Evolutionary conservation across 2,888 invertebrate genomes (phyloP), one percentile per base, ranked within the genome.

Genomic region (Rapana venosa): DNA sequence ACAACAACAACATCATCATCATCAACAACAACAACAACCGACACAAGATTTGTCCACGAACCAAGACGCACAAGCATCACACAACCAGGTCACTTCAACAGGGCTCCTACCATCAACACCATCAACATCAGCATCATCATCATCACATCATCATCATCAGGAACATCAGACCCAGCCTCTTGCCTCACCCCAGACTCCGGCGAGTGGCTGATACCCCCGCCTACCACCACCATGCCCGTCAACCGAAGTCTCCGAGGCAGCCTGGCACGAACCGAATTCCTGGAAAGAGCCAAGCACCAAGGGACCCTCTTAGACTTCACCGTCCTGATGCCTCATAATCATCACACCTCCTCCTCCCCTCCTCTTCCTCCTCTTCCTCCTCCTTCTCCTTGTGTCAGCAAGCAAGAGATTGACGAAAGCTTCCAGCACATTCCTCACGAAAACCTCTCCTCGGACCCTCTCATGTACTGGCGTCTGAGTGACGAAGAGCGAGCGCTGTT

Each of bases 401-500:
- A 58, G 58, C 83, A 30, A 8, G 79, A 79, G 32, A 35, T 79
- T 35, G 86, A 66, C 66, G 35, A 17, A 11, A 66, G 30, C 35
- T 87, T 90, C 66, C 83, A 66, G 56, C 91, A 84, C 74, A 84
- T 92, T 15, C 83, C 89, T 4, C 87, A 81, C 17, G 66, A 70
- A 8, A 47, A 84, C 32, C 88, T 93, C 56, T 91, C 91, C 2
- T 91, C 92, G 26, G 94, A 94, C 74, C 92, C 92, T 0, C 87
- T 36, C 15, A 70, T 91, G 83, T 94, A 93, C 87, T 92, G 94
- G 15, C 89, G 90, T 6, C 90, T 94, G 32, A 91, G 90, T 0
- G 83, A 89, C 0, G 85, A 89, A 15, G 94, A 94, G 87, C 90
- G 88, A n/a, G 90, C 90, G 13, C 70, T 94, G 87, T 91, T 94